Evolutionary conservation across 2,888 invertebrate species (phyloP).

Genomic region (Nymphalis urticae): DNA sequence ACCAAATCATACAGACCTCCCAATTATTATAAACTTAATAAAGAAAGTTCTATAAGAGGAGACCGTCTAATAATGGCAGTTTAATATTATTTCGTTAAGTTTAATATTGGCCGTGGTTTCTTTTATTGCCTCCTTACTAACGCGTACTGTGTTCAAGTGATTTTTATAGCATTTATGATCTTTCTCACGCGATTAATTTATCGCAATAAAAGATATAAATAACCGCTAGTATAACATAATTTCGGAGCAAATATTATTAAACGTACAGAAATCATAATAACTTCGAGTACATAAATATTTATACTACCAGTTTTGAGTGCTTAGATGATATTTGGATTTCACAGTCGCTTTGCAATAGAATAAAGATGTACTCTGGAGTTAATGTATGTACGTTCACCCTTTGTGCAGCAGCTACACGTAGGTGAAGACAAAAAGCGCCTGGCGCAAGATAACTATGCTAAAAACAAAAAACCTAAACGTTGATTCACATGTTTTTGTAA

Average conservation of each 20-base stretch:
- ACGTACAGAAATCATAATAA: too few species aligned
- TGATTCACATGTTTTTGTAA: too few species aligned
- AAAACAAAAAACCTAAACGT: too few species aligned
- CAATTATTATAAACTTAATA: conserved; percentile 45
- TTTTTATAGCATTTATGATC: conserved; percentile 71
- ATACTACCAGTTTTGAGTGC: too few species aligned
- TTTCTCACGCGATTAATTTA: conserved; percentile 72
- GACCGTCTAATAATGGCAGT: conserved; percentile 60
- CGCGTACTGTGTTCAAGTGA: conserved; percentile 68
- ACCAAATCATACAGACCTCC: conserved; percentile 57
- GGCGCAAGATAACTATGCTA: too few species aligned
- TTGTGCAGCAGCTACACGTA: too few species aligned
- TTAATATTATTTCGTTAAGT: conserved; percentile 79
- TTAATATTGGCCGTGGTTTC: conserved; percentile 78
- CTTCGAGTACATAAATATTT: too few species aligned
- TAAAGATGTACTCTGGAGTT: too few species aligned
- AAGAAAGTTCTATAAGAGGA: conserved; percentile 45
- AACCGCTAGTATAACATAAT: neutral
- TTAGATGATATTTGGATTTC: too few species aligned
- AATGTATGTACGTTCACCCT: too few species aligned
- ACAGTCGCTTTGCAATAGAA: too few species aligned
- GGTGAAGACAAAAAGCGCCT: too few species aligned
- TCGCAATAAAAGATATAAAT: conserved; percentile 1
- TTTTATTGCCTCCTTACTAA: conserved; percentile 77
- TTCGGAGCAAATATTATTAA: neutral